Conservation (phyloP, 2,797 vertebrate genomes). For the Clangula hyemalis region DNA sequence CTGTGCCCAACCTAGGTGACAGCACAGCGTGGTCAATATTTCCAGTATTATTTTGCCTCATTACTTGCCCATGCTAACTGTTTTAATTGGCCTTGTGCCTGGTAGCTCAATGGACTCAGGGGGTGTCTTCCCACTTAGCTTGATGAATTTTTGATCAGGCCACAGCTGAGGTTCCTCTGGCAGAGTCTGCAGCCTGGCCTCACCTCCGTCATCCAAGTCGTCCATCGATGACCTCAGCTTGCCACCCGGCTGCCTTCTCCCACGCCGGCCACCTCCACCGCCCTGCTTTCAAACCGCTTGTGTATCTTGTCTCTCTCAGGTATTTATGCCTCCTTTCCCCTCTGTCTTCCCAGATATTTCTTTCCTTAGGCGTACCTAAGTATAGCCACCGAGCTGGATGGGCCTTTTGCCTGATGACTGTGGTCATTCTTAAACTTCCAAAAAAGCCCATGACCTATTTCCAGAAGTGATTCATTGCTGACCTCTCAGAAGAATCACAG, state of each 20-base stretch:
- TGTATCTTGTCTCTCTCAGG: not conserved
- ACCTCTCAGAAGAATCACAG: not conserved
- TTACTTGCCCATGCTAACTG: not conserved
- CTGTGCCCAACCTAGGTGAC: not conserved
- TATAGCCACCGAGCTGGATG: slow-evolving; percentile 1
- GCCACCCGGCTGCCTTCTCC: not conserved
- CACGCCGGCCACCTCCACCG: not conserved
- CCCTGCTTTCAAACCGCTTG: not conserved
- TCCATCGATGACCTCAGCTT: not conserved
- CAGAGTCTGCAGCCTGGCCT: not conserved
- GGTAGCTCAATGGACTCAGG: not conserved
- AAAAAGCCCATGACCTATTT: slow-evolving; percentile 32
- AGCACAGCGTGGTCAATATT: not conserved
- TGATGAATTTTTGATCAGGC: not conserved
- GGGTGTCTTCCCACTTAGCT: not conserved
- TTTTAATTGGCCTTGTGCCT: not conserved
- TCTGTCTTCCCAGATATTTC: not conserved
- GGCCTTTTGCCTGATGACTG: slow-evolving; percentile 17
- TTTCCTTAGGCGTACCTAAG: not conserved
- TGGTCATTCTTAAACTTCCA: slow-evolving; percentile 35
- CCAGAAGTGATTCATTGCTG: slow-evolving; percentile 28
- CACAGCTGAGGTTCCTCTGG: not conserved
- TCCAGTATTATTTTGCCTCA: not conserved
- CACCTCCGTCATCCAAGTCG: not conserved
- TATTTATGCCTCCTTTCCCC: not conserved